phyloP scores from a whole-genome alignment of 1,140 invertebrate genomes.

The Hyphantria cunea region DNA sequence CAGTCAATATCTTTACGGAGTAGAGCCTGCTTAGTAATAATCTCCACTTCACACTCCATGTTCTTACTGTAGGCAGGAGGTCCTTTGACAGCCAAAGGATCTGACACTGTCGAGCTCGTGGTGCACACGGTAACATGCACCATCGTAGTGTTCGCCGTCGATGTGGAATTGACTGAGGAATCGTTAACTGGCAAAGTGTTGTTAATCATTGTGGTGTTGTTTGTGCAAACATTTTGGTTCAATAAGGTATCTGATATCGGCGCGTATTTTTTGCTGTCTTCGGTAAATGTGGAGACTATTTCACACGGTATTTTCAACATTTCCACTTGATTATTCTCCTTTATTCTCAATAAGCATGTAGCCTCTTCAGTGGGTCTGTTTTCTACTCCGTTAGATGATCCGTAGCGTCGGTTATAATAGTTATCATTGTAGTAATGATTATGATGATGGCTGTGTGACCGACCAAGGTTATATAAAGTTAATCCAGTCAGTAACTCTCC shows the following conservation, averaged over 20 bases:
- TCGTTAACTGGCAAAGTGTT: slow-evolving; percentile 13
- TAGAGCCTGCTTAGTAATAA: slow-evolving; percentile 48
- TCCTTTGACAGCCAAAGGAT: slow-evolving; percentile 60
- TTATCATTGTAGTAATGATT: slow-evolving; percentile 71
- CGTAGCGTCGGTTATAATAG: slow-evolving; percentile 62
- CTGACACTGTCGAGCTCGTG: slow-evolving; percentile 23
- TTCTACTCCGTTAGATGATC: slow-evolving; percentile 25
- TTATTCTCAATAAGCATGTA: slow-evolving; percentile 58
- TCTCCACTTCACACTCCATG: slow-evolving; percentile 64
- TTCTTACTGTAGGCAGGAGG: slow-evolving; percentile 43
- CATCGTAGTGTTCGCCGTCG: slow-evolving; percentile 27
- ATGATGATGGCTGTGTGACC: slow-evolving; percentile 57
- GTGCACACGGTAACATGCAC: too few relatives aligned
- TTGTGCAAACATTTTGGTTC: slow-evolving; percentile 51
- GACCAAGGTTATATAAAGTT: slow-evolving; percentile 67
- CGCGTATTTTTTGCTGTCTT: slow-evolving; percentile 48
- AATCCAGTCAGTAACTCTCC: slow-evolving; percentile 64
- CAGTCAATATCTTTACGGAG: slow-evolving; percentile 59
- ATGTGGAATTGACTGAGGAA: slow-evolving; percentile 8
- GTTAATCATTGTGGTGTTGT: slow-evolving; percentile 30
- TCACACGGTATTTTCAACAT: slow-evolving; percentile 68
- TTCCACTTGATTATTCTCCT: slow-evolving; percentile 53
- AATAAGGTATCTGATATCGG: slow-evolving; percentile 15
- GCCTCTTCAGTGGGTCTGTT: slow-evolving; percentile 49
- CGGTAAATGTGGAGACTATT: slow-evolving; percentile 71